These are phyloP conservation scores for Strigamia maritima DNA, from an alignment of 2,888 invertebrate species.

Conservation along the genomic window DNA sequence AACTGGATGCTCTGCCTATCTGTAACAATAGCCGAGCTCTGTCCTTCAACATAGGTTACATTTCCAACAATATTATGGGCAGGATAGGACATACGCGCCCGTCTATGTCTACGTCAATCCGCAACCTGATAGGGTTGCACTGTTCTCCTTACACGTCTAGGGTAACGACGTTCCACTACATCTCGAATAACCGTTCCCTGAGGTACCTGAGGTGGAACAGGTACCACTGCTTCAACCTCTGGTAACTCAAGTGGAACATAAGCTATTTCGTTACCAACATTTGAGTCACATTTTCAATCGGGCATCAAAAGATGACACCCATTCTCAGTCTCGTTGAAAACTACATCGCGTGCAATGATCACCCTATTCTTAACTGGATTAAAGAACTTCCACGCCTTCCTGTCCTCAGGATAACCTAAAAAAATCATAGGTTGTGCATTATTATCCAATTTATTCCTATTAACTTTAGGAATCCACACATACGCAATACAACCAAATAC, in stretches of 20 bases:
- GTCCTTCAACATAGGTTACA: not conserved
- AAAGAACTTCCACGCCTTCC: not conserved
- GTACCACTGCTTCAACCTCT: not conserved
- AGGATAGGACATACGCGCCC: not conserved
- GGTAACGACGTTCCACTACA: not conserved
- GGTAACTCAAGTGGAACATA: not conserved
- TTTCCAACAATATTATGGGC: not conserved
- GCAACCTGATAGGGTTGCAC: not conserved
- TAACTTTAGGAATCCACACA: not conserved
- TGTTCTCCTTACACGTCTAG: not conserved
- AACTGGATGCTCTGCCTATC: not conserved
- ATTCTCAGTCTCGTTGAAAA: not conserved
- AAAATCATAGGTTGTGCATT: not conserved
- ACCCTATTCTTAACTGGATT: not conserved
- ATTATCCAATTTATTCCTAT: not conserved
- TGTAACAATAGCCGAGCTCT: not conserved
- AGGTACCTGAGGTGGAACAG: not conserved
- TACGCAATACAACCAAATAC: not conserved
- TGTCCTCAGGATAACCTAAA: not conserved
- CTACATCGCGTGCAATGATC: not conserved
- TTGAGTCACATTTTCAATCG: not conserved
- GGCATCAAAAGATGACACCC: not conserved
- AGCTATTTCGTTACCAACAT: not conserved
- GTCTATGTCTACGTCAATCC: not conserved
- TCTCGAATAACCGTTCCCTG: not conserved